Conservation (phyloP, 2,888 invertebrate genomes). For the Aporophyla lueneburgensis region DNA sequence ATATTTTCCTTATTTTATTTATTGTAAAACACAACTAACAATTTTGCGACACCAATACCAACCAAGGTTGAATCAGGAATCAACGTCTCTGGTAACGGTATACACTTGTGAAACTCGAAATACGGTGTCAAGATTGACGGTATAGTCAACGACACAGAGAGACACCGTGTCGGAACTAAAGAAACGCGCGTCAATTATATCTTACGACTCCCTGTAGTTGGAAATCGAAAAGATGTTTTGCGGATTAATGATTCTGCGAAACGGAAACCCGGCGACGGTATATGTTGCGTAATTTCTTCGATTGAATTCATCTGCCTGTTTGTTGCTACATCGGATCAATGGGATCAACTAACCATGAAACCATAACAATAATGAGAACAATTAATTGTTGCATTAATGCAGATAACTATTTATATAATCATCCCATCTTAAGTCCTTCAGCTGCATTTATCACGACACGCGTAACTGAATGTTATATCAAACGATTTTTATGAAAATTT, state of each 20-base stretch:
- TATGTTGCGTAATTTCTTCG: conserved; percentile 64
- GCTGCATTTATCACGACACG: background rate
- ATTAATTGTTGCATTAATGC: conserved; percentile 59
- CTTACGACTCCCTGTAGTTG: conserved; percentile 34
- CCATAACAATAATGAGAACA: conserved; percentile 65
- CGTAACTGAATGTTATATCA: background rate
- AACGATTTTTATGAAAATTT: background rate
- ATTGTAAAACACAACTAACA: conserved; percentile 36
- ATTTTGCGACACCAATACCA: conserved; percentile 18
- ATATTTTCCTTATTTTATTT: conserved; percentile 60
- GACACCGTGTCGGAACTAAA: conserved; percentile 40
- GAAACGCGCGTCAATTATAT: conserved; percentile 24
- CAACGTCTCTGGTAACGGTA: conserved; percentile 57
- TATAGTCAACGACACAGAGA: conserved; percentile 32
- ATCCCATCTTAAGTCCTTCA: conserved; percentile 20
- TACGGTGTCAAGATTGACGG: conserved; percentile 45
- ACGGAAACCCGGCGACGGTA: conserved; percentile 70
- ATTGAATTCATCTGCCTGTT: conserved; percentile 45
- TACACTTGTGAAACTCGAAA: conserved; percentile 57
- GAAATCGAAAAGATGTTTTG: conserved; percentile 63
- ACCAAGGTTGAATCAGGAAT: conserved; percentile 45
- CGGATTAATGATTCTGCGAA: conserved; percentile 68
- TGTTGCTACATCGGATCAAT: conserved; percentile 49
- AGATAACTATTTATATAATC: conserved; percentile 58
- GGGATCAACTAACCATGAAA: conserved; percentile 52